phyloP scores from a whole-genome alignment of 2,888 invertebrate species.

The Cylloceria caligata region DNA sequence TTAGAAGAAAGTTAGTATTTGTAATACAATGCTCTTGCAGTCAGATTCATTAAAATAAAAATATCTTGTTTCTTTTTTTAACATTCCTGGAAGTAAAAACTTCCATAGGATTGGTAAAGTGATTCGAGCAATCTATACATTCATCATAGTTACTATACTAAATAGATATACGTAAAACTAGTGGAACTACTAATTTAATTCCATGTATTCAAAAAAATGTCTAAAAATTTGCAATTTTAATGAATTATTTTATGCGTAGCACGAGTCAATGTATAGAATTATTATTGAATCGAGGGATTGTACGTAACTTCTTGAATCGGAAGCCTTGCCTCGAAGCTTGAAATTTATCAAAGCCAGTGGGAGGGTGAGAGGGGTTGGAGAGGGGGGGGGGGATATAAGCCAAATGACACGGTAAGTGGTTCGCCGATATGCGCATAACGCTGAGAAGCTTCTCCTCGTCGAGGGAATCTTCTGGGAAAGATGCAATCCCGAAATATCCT shows the following conservation, averaged over 20 bases:
- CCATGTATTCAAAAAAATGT: no score
- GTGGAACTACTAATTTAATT: no score
- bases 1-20: neutral
- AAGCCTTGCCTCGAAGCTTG: neutral
- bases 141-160: neutral
- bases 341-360: constrained; percentile 2
- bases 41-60: no score
- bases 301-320: neutral
- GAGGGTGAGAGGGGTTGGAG: neutral
- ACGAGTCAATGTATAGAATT: neutral
- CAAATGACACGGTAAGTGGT: constrained; percentile 8
- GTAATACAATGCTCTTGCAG: neutral
- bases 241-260: no score
- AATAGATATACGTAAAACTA: neutral
- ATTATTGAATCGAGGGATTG: neutral
- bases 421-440: constrained; percentile 29
- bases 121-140: neutral
- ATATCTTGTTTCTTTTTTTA: neutral
- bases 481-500: constrained; percentile 27
- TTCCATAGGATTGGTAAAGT: neutral
- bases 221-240: neutral
- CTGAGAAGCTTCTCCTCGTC: neutral
- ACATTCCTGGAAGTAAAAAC: neutral
- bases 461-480: neutral
- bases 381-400: neutral